These are phyloP conservation scores for Catocala sponsa DNA, from an alignment of 2,888 invertebrate species.

Conservation along the genomic window DNA sequence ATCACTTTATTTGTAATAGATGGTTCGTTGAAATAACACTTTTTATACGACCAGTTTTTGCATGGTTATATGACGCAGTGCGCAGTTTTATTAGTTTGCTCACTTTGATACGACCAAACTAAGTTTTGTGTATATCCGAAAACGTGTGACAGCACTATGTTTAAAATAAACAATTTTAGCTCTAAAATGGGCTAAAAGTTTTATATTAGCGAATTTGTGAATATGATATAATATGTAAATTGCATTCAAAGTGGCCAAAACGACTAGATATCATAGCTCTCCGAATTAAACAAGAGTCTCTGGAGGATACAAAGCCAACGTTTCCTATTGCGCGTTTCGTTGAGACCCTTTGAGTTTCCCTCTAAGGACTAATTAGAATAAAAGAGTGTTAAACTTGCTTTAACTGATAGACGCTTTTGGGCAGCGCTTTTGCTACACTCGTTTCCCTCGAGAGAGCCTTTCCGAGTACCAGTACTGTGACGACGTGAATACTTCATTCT, in stretches of 20 bases:
- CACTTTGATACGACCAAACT: slow-evolving; percentile 8
- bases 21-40: slow-evolving; percentile 11
- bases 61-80: slow-evolving; percentile 20
- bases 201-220: too few relatives aligned
- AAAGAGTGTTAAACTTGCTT: slow-evolving; percentile 81
- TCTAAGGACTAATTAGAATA: slow-evolving; percentile 80
- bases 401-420: slow-evolving; percentile 72
- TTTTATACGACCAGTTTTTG: slow-evolving; percentile 32
- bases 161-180: slow-evolving; percentile 18
- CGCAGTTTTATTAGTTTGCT: slow-evolving; percentile 35
- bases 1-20: slow-evolving; percentile 40
- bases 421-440: slow-evolving; percentile 57
- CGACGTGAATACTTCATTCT: slow-evolving; percentile 62
- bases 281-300: slow-evolving; percentile 68
- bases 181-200: slow-evolving; percentile 8
- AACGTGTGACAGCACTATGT: slow-evolving; percentile 11
- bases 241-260: slow-evolving; percentile 36
- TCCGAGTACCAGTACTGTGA: slow-evolving; percentile 49
- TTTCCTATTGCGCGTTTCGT: slow-evolving; percentile 58
- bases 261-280: slow-evolving; percentile 56
- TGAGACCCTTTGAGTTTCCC: slow-evolving; percentile 66
- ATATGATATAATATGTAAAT: too few relatives aligned
- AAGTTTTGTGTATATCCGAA: slow-evolving; percentile 10
- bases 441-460: slow-evolving; percentile 49
- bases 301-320: slow-evolving; percentile 52